Conservation (phyloP, 2,113 vertebrate genomes). For the Pteropus alecto region DNA sequence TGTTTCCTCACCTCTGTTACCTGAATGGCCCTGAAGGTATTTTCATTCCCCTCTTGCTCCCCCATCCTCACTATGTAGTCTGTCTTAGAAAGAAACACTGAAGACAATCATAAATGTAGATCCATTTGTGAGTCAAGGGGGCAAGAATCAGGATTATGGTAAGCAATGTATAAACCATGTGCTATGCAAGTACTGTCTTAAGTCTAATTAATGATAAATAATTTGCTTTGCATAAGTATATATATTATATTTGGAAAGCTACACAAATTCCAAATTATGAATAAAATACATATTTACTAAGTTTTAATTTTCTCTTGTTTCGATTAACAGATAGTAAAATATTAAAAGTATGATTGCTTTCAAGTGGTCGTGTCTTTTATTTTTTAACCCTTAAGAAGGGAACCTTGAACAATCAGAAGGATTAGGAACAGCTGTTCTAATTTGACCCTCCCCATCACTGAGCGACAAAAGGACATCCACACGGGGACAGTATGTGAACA, state of each 20-base stretch:
- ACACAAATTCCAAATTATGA: not conserved
- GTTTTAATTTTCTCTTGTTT: not conserved
- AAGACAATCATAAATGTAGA: not conserved
- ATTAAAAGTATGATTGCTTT: not conserved
- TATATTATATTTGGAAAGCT: not conserved
- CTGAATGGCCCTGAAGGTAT: not conserved
- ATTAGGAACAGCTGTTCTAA: not conserved
- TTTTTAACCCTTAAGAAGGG: not conserved
- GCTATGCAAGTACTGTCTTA: not conserved
- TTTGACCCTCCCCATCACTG: not conserved
- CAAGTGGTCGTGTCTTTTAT: not conserved
- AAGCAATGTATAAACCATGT: not conserved
- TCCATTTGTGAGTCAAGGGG: not conserved
- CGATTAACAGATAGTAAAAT: not conserved
- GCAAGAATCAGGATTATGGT: not conserved
- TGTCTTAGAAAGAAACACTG: not conserved
- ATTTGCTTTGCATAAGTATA: not conserved
- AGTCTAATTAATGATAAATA: not conserved
- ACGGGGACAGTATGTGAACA: not conserved
- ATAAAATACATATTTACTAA: not conserved
- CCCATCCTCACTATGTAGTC: fast-evolving
- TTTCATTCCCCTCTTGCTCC: not conserved
- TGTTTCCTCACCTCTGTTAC: not conserved
- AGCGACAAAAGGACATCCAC: not conserved
- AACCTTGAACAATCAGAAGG: not conserved